Conservation (phyloP, 2,888 invertebrate genomes). For the Diarsia rubi region DNA sequence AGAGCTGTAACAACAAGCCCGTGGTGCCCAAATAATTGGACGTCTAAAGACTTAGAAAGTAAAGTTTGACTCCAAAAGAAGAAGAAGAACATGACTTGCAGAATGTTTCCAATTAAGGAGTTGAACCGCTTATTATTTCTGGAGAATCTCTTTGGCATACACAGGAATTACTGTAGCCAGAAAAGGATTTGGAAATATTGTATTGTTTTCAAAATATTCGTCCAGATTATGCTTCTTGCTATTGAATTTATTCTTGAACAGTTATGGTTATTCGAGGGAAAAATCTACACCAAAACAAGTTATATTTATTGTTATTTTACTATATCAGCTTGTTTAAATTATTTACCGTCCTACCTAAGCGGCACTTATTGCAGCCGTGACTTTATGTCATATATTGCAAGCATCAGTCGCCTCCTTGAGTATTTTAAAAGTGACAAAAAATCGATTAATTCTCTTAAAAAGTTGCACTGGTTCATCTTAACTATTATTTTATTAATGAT, state of each 20-base stretch:
- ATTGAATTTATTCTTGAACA: not conserved
- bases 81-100: not conserved
- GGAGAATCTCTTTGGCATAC: conserved; percentile 21
- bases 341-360: not conserved
- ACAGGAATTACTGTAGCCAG: conserved; percentile 11
- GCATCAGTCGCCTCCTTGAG: not conserved
- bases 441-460: not conserved
- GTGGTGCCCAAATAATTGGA: too few relatives aligned
- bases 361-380: not conserved
- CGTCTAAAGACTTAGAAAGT: too few relatives aligned
- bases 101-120: conserved; percentile 5
- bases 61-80: too few relatives aligned
- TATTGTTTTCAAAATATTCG: conserved; percentile 7
- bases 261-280: not conserved
- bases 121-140: not conserved
- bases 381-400: conserved; percentile 9
- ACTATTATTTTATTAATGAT: not conserved
- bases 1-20: not conserved
- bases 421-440: conserved; percentile 1
- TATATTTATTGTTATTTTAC: not conserved
- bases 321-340: not conserved
- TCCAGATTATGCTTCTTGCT: not conserved
- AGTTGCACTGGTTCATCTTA: not conserved
- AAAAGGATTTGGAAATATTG: conserved; percentile 7
- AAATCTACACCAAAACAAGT: not conserved